These are phyloP conservation scores for Psophia crepitans DNA, from an alignment of 2,113 vertebrate species.

Conservation along the genomic window DNA sequence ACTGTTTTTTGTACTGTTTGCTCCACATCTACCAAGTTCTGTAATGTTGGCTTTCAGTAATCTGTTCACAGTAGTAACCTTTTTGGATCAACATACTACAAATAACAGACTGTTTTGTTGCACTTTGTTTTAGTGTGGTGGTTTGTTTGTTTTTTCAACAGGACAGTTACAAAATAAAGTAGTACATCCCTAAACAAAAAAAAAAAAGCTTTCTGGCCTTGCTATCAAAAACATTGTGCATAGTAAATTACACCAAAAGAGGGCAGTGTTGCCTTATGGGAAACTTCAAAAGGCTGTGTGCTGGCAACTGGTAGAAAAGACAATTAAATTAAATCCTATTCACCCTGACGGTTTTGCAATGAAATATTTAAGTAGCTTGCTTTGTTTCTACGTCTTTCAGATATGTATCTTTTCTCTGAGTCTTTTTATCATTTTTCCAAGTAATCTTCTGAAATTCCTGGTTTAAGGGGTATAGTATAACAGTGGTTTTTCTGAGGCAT, in stretches of 20 bases:
- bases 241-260: neutral
- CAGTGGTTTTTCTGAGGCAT: no score
- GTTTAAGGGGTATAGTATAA: rapidly evolving
- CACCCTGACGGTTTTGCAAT: neutral
- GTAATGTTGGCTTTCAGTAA: rapidly evolving
- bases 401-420: neutral
- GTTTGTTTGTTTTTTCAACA: no score
- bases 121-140: no score
- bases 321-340: neutral
- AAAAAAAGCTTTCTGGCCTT: neutral
- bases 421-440: neutral
- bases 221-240: neutral
- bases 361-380: neutral
- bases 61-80: neutral
- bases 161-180: neutral
- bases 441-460: neutral
- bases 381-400: neutral
- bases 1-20: neutral
- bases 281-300: neutral
- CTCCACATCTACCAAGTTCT: neutral
- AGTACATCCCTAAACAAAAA: neutral
- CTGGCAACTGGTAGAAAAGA: neutral
- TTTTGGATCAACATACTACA: neutral
- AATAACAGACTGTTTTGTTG: no score
- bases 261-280: constrained; percentile 9